Evolutionary conservation across 2,888 invertebrate genomes (phyloP).

Genomic region (Drosophila lutescens): DNA sequence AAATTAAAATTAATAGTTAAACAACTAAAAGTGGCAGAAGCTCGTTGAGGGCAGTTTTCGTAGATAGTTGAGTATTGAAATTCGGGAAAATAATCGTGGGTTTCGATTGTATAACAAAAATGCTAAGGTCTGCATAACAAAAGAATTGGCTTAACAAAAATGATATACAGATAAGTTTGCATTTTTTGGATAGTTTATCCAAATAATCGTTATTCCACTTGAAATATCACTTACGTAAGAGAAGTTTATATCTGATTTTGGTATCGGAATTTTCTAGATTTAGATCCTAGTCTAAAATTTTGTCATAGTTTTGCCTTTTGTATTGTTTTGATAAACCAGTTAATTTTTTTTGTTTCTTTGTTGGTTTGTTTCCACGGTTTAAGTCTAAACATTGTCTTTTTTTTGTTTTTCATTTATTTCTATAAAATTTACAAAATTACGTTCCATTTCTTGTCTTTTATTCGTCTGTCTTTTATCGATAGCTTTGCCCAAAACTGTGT

Average conservation of each 20-base stretch:
- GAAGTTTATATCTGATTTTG: conserved; percentile 55
- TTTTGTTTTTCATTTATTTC: conserved; percentile 65
- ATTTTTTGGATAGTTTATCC: conserved; percentile 20
- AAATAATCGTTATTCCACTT: conserved; percentile 64
- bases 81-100: conserved; percentile 1
- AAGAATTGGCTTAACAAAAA: conserved; percentile 47
- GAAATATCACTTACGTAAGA: conserved; percentile 78
- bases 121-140: conserved; percentile 49
- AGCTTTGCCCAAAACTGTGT: conserved; percentile 48
- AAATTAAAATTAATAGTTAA: conserved; percentile 42
- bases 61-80: conserved; percentile 37
- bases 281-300: conserved; percentile 70
- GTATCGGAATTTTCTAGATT: conserved; percentile 58
- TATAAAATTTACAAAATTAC: conserved; percentile 83
- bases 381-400: conserved; percentile 58
- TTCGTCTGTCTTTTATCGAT: conserved; percentile 28
- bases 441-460: conserved; percentile 57
- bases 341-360: conserved; percentile 17
- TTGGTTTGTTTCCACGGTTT: conserved; percentile 39
- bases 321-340: conserved; percentile 62
- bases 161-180: conserved; percentile 32
- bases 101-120: conserved; percentile 30
- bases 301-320: too few species aligned
- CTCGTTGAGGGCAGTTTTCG: conserved; percentile 45
- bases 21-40: conserved; percentile 65